phyloP scores from a whole-genome alignment of 1,140 invertebrate species.

The Pissodes strobi region DNA sequence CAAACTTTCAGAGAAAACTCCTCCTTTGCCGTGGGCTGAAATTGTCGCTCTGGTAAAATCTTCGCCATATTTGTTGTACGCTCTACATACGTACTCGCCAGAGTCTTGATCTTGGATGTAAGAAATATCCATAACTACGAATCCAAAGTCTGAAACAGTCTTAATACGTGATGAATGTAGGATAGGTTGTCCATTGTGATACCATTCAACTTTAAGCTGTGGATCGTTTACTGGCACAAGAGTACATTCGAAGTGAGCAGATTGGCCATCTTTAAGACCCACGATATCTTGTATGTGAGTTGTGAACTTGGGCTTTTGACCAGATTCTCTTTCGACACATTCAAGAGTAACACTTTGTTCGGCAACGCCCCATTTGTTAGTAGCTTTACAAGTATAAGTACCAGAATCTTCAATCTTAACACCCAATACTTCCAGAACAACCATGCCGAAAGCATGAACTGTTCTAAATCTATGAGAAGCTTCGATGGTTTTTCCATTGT shows the following conservation, averaged over 20 bases:
- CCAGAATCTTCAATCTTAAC: conserved; percentile 88
- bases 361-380: conserved; percentile 85
- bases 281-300: conserved; percentile 84
- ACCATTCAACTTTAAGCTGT: conserved; percentile 95
- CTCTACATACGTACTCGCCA: conserved; percentile 89
- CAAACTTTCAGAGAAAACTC: conserved; percentile 90
- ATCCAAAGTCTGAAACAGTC: conserved; percentile 94
- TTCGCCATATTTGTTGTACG: conserved; percentile 88
- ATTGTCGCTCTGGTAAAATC: conserved; percentile 84
- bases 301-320: conserved; percentile 85
- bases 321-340: conserved; percentile 82
- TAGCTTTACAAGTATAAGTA: conserved; percentile 82
- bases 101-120: conserved; percentile 92
- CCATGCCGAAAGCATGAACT: conserved; percentile 93
- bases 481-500: conserved; percentile 85
- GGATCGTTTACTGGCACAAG: conserved; percentile 91
- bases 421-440: conserved; percentile 90
- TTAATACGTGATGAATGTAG: conserved; percentile 90
- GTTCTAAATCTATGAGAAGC: conserved; percentile 88
- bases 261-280: conserved; percentile 87
- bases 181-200: conserved; percentile 86
- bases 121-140: conserved; percentile 93
- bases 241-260: conserved; percentile 91
- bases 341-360: conserved; percentile 83
- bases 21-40: conserved; percentile 80